A percentile compares a stretch with the other conserved stretches of the same genome.
These are phyloP conservation scores for Phyllotreta striolata DNA, from an alignment of 2,888 invertebrate genomes.

Conservation along the genomic window DNA sequence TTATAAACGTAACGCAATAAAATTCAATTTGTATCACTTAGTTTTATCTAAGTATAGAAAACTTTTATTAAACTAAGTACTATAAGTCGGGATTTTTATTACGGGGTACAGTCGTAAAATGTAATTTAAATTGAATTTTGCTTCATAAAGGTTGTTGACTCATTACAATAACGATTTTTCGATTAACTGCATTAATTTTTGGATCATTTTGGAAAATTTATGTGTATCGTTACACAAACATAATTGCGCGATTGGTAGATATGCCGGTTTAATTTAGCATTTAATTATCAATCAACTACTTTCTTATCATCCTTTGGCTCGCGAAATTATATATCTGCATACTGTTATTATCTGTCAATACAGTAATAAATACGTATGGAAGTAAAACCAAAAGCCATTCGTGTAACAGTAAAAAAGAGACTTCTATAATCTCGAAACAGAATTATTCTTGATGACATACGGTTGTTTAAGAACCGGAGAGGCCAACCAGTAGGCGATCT, in stretches of 20 bases:
- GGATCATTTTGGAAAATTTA: neutral
- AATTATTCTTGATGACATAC: conserved; percentile 54
- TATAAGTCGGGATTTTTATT: conserved; percentile 8
- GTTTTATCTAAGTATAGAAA: conserved; percentile 19
- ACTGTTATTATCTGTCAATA: conserved; percentile 33
- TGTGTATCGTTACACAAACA: neutral
- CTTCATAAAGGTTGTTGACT: neutral
- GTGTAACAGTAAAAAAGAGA: conserved; percentile 34
- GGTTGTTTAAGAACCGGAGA: conserved; percentile 54
- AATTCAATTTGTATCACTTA: conserved; percentile 27
- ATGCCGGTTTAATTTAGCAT: neutral
- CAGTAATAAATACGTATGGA: conserved; percentile 29
- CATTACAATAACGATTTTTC: too few relatives aligned
- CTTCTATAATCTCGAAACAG: conserved; percentile 39
- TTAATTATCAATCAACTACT: conserved; percentile 23
- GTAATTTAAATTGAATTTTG: conserved; percentile 10
- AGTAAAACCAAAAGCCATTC: conserved; percentile 32
- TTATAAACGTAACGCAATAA: conserved; percentile 25
- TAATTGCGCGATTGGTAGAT: conserved; percentile 2
- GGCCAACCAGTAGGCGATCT: conserved; percentile 55
- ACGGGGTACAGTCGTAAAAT: conserved; percentile 9
- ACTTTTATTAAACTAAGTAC: conserved; percentile 9
- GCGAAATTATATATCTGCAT: conserved; percentile 26
- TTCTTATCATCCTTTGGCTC: conserved; percentile 17
- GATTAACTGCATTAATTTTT: too few relatives aligned